Conservation (phyloP, 2,888 invertebrate genomes). For the Homarus gammarus region DNA sequence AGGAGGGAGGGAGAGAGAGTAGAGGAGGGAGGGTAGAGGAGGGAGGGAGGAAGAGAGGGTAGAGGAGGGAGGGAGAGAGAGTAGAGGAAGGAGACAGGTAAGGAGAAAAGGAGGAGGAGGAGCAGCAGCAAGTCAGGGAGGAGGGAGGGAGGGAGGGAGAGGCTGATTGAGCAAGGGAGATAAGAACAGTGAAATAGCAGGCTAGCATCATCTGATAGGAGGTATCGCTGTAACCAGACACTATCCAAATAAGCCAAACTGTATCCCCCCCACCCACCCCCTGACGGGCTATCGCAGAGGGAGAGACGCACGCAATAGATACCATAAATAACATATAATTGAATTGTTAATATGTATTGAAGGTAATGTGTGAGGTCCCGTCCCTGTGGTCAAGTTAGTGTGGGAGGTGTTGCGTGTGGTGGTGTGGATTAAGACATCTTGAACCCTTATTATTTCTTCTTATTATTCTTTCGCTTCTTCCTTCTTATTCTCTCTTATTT, state of each 20-base stretch:
- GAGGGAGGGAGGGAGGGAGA: not conserved
- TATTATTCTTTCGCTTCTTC: too few species aligned
- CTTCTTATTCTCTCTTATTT: too few species aligned
- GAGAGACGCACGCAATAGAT: not conserved
- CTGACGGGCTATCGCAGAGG: not conserved
- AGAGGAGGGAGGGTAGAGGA: too few species aligned
- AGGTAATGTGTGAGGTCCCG: not conserved
- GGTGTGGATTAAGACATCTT: too few species aligned
- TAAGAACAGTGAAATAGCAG: not conserved
- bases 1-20: not conserved
- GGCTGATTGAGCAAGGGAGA: not conserved
- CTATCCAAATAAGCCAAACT: not conserved
- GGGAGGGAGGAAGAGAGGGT: not conserved
- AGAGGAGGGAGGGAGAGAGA: too few species aligned
- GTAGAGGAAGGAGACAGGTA: too few species aligned
- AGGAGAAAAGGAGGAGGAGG: too few species aligned
- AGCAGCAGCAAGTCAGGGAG: not conserved
- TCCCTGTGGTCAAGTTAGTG: not conserved
- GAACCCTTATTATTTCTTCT: too few species aligned
- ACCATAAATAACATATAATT: constrained; percentile 11
- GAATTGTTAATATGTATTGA: constrained; percentile 14
- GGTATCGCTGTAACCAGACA: not conserved
- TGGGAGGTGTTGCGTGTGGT: not conserved
- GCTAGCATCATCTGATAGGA: not conserved
- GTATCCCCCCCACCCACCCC: too few species aligned